Evolutionary conservation across 2,113 vertebrate species (phyloP).

Genomic region (Psilopogon haemacephalus): DNA sequence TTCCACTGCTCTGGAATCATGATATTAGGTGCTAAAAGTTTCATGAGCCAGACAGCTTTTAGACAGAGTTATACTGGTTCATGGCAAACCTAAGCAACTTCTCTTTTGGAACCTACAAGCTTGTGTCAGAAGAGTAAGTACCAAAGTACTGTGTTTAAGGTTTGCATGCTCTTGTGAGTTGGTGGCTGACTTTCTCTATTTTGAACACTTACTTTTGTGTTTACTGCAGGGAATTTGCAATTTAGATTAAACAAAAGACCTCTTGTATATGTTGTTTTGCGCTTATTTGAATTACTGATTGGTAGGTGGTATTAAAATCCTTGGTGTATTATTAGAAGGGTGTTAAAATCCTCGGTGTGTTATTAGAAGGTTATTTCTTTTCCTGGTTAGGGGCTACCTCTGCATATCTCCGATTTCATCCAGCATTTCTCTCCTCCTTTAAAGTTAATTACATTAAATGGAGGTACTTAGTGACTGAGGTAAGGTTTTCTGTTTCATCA

Average conservation of each 20-base stretch:
- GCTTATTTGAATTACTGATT: background rate
- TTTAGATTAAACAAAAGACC: background rate
- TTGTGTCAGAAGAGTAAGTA: background rate
- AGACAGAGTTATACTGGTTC: background rate
- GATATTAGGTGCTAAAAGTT: background rate
- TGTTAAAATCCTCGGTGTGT: slow-evolving; percentile 1
- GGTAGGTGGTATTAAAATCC: background rate
- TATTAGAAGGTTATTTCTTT: slow-evolving; percentile 39
- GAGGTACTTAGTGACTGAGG: slow-evolving; percentile 18
- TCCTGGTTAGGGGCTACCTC: slow-evolving; percentile 30
- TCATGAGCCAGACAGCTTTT: background rate
- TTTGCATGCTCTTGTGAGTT: background rate
- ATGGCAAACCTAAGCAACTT: background rate
- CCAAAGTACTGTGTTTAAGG: background rate
- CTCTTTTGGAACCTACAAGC: background rate
- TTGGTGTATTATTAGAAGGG: slow-evolving; percentile 24
- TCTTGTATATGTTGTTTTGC: background rate
- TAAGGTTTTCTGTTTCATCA: slow-evolving; percentile 34
- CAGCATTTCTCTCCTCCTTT: slow-evolving; percentile 32
- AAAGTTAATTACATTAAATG: slow-evolving; percentile 48
- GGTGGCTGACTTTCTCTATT: background rate
- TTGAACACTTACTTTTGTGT: background rate
- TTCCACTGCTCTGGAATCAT: background rate
- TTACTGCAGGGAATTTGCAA: background rate
- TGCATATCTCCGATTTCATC: slow-evolving; percentile 4